Evolutionary conservation across 2,888 invertebrate genomes (phyloP).

Genomic region (Tachina lurida): DNA sequence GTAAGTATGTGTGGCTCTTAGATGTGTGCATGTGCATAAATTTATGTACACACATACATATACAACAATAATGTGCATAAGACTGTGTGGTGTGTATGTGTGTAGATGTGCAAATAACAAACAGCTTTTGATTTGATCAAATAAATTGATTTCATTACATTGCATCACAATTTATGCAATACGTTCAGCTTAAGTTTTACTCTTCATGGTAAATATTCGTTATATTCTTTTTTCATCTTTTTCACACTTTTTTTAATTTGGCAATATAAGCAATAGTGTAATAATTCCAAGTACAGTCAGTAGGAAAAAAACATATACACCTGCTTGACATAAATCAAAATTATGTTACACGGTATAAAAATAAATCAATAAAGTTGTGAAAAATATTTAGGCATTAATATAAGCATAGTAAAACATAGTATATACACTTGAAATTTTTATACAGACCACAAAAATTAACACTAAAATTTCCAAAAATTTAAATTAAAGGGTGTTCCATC

Average conservation of each 20-base stretch:
- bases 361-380: too few relatives aligned
- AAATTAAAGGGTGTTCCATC: too few relatives aligned
- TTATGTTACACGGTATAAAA: too few relatives aligned
- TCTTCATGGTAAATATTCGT: neutral
- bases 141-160: slow-evolving; percentile 71
- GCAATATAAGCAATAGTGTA: neutral
- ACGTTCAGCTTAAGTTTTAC: slow-evolving; percentile 28
- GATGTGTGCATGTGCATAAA: neutral
- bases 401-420: too few relatives aligned
- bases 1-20: neutral
- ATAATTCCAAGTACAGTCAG: neutral
- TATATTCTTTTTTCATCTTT: neutral
- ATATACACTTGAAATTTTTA: too few relatives aligned
- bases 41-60: neutral
- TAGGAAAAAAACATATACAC: neutral
- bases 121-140: slow-evolving; percentile 71
- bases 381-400: too few relatives aligned
- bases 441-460: too few relatives aligned
- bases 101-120: slow-evolving; percentile 57
- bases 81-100: neutral
- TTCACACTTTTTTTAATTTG: neutral
- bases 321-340: too few relatives aligned
- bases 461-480: too few relatives aligned
- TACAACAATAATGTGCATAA: neutral
- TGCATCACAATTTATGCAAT: slow-evolving; percentile 67